Base-by-base conservation (phyloP, 2,888 invertebrate genomes). In the Napeogenes inachia region DNA sequence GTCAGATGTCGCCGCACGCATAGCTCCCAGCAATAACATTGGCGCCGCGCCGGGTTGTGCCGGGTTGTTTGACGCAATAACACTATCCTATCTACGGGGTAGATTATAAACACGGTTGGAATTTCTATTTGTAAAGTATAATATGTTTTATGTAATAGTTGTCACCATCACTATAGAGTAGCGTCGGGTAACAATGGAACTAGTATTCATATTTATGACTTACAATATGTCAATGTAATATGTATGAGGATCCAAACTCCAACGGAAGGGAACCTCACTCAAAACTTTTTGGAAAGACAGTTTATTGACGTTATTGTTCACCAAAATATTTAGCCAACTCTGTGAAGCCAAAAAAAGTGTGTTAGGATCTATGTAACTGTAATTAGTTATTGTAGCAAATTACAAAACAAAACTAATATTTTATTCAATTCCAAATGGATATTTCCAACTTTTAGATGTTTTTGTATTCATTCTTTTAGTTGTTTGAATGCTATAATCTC, bases 1-100 rank as follows among this genome's bases (percentile, higher is more conserved):
- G 71, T 68, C 70, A 67, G 60, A 4, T 69, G 81, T 79, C 81
- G 81, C 81, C 82, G 65, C 80, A 82, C 82, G 82, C 81, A 75
- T 76, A 63, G 64, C 67, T 65, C 78, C 75, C 69, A 65, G 63
- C 63, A 66, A 68, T 63, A 62, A 61, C 54, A 46, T 61, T 54
- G 69, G 69, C 69, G 69, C 69, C 21, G 21, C 21, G 21, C 21
- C 21, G 21, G 21, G 21, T 21, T 21, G 21, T 21, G 21, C 21
- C 69, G 35, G 57, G 50, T 12, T 46, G 33, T 60, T 56, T 50
- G 53, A 53, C 42, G 50, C 30, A 50, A 13, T 38, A 50, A 50
- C 30, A 50, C 30, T 10, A 30, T 4, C 21, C 13, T 47, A 47
- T 47, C 47, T 30, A 50, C 13, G 21, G 50, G 6, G 8, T 30